phyloP scores from a whole-genome alignment of 2,797 vertebrate genomes.

The Myoxocephalus aenaeus region DNA sequence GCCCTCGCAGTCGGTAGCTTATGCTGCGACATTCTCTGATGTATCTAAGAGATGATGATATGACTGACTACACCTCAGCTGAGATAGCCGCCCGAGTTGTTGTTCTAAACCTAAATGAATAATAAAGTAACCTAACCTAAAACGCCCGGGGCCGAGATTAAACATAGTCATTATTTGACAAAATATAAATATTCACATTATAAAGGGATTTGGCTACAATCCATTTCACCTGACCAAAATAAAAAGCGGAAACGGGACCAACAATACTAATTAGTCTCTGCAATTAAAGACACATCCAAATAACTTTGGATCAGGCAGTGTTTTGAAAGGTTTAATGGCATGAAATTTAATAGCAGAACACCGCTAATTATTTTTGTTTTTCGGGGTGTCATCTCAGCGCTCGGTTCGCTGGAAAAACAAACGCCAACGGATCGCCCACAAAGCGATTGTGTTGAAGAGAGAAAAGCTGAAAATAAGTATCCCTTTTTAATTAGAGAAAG shows the following conservation, averaged over 20 bases:
- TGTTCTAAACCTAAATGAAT: background rate
- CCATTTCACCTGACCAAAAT: constrained; percentile 2
- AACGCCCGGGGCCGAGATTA: background rate
- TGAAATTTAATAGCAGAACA: constrained; percentile 25
- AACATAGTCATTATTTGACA: background rate
- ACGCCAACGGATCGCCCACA: background rate
- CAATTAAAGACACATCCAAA: constrained; percentile 48
- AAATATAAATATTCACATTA: background rate
- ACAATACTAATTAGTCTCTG: constrained; percentile 38
- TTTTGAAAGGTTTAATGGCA: constrained; percentile 14
- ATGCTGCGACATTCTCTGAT: constrained; percentile 52
- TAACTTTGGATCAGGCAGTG: constrained; percentile 36
- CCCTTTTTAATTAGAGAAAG: constrained; percentile 27
- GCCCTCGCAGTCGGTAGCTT: constrained; percentile 54
- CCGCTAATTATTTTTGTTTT: constrained; percentile 49
- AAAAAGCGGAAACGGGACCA: background rate
- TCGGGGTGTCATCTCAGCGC: constrained; percentile 12
- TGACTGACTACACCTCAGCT: constrained; percentile 8
- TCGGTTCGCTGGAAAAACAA: constrained; percentile 34
- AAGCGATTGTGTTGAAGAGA: constrained; percentile 11
- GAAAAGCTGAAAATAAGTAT: constrained; percentile 29
- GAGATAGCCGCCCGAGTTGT: background rate
- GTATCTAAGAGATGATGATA: constrained; percentile 38
- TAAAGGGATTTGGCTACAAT: constrained; percentile 4
- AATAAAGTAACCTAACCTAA: no score